Evolutionary conservation across 2,113 vertebrate species (phyloP), one percentile per base, ranked within the genome.

Genomic region (Lamprotornis superbus): DNA sequence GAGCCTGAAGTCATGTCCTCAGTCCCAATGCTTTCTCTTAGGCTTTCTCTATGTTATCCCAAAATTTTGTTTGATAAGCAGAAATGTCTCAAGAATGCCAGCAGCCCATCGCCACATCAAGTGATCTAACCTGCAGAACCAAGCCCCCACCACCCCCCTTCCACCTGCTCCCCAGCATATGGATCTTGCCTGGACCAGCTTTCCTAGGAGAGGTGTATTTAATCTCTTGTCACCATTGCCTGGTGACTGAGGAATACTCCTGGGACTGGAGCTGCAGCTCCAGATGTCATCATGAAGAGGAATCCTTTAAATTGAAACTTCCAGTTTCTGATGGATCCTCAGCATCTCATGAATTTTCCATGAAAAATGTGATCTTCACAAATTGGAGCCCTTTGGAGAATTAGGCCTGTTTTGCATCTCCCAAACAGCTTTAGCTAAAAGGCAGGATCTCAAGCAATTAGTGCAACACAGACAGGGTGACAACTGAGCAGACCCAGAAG

Each of bases 401-500:
- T 89, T 87, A 73, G 21, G 57, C n/a, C 92, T 97, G 94, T 33
- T 94, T 94, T 90, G 67, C 49, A 76, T 95, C 70, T 79, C 75
- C 44, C 74, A 85, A 85, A 64, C 82, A 90, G 90, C 78, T 95
- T 87, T 64, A 85, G 65, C 44, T 79, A 56, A 90, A 91, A 85
- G 44, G 37, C 74, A 93, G 61, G 49, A 68, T 90, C 74, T 87
- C 73, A 68, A 49, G 75, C 53, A 95, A 83, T 95, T 79, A 96
- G n/a, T 61, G 57, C 57, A 78, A 57, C 78, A 79, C 33, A 97
- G 93, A 73, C 87, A 88, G 75, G 49, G 88, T 88, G 92, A 87
- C 78, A 91, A 57, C 84, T 96, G 94, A 97, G 78, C 70, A 93
- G 92, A 90, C 20, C 70, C 94, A 90, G 90, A 95, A 96, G n/a